Conservation (phyloP, 1,140 invertebrate species). For the Drosophila grimshawi region DNA sequence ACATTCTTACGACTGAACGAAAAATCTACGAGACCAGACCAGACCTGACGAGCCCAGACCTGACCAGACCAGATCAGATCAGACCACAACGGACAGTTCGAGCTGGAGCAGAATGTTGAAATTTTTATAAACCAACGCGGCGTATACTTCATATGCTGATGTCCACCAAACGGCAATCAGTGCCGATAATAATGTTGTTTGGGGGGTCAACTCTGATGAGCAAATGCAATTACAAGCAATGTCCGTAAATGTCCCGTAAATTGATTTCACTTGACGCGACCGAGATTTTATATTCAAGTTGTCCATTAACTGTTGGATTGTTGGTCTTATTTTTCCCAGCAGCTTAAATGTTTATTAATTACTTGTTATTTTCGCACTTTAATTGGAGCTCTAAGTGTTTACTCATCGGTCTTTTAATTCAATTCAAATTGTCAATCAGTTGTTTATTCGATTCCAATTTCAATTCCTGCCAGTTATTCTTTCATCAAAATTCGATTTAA, state of each 20-base stretch:
- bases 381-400: background rate
- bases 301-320: background rate
- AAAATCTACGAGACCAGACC: background rate
- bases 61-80: background rate
- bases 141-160: conserved; percentile 37
- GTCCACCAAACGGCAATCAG: conserved; percentile 58
- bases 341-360: conserved; percentile 8
- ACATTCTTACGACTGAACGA: background rate
- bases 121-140: conserved; percentile 62
- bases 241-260: conserved; percentile 14
- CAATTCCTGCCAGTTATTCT: background rate
- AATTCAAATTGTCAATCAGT: conserved; percentile 15
- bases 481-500: background rate
- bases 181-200: conserved; percentile 47
- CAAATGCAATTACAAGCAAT: conserved; percentile 47
- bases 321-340: background rate
- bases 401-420: conserved; percentile 19
- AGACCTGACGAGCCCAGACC: background rate
- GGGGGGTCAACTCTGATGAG: conserved; percentile 21
- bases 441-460: conserved; percentile 1
- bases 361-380: background rate
- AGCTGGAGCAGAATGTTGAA: conserved; percentile 28
- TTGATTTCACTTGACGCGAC: conserved; percentile 13
- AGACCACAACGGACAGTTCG: conserved; percentile 29
- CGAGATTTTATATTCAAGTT: background rate